Evolutionary conservation across 2,113 vertebrate species (phyloP).

Genomic region (Strix aluco): DNA sequence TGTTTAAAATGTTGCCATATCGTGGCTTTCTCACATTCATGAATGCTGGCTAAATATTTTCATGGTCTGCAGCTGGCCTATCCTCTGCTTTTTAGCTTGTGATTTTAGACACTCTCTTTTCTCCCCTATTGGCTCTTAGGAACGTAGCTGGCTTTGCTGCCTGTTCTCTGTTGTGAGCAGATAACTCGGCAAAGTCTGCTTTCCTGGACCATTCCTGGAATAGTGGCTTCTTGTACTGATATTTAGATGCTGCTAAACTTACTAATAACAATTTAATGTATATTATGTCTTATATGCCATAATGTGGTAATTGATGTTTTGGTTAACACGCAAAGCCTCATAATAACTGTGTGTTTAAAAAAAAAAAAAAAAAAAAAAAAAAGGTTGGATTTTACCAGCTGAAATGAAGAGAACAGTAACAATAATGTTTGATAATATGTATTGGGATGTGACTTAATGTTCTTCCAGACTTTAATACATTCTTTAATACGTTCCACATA

Average conservation of each 20-base stretch:
- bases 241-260: constrained; percentile 51
- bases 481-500: constrained; percentile 55
- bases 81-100: constrained; percentile 33
- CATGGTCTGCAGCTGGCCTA: constrained; percentile 15
- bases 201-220: constrained; percentile 17
- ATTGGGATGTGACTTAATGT: constrained; percentile 44
- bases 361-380: background rate
- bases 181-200: background rate
- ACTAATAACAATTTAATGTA: background rate
- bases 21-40: constrained; percentile 21
- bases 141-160: background rate
- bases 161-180: background rate
- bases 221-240: constrained; percentile 20
- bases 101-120: background rate
- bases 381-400: constrained; percentile 61
- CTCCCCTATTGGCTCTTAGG: constrained; percentile 26
- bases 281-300: constrained; percentile 22
- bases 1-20: background rate
- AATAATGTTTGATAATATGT: constrained; percentile 40
- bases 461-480: constrained; percentile 58
- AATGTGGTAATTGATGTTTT: constrained; percentile 29
- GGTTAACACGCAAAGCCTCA: constrained; percentile 63
- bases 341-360: background rate
- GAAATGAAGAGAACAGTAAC: constrained; percentile 30
- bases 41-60: constrained; percentile 37